Conservation (phyloP, 2,888 invertebrate species). For the Agriopis marginaria region DNA sequence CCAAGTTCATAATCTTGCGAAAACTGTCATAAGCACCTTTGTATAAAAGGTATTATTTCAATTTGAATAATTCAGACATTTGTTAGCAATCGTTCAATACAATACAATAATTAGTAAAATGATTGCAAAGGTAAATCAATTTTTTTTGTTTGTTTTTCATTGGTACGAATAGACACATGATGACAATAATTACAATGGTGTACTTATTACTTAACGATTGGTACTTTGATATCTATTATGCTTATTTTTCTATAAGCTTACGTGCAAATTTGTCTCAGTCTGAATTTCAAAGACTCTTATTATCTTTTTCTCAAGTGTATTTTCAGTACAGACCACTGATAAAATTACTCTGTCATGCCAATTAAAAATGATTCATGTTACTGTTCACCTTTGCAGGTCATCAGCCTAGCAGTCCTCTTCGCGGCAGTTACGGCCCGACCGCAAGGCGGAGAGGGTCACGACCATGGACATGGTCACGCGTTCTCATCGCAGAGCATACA, state of each 20-base stretch:
- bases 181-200: not conserved
- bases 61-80: conserved; percentile 44
- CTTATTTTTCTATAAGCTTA: not conserved
- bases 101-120: conserved; percentile 32
- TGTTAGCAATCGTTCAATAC: conserved; percentile 28
- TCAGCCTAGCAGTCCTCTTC: conserved; percentile 44
- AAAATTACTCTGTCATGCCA: not conserved
- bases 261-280: not conserved
- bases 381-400: conserved; percentile 43
- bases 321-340: not conserved
- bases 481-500: conserved; percentile 61
- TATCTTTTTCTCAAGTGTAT: not conserved
- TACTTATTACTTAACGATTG: not conserved
- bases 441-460: conserved; percentile 36
- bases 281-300: not conserved
- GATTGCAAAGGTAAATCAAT: conserved; percentile 35
- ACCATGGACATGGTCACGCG: conserved; percentile 55
- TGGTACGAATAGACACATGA: no score
- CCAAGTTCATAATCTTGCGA: conserved; percentile 53
- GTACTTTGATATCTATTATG: not conserved
- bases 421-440: conserved; percentile 43
- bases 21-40: conserved; percentile 49
- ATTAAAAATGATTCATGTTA: conserved; percentile 12
- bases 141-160: conserved; percentile 9
- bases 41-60: conserved; percentile 47